Conservation (phyloP, 1,140 invertebrate species). For the Heterodera schachtii region DNA sequence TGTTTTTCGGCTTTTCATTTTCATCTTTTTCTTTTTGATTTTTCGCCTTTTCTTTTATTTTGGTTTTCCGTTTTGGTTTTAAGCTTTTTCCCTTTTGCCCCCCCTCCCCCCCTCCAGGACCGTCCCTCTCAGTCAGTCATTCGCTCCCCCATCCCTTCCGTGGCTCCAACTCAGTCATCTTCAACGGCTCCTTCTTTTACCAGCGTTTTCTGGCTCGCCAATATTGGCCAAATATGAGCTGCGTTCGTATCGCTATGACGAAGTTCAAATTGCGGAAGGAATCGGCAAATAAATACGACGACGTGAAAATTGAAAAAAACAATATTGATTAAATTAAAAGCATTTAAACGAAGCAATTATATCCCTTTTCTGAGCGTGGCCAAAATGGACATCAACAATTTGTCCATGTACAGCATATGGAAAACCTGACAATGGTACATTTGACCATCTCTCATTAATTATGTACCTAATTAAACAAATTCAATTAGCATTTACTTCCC, state of each 20-base stretch:
- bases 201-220: conserved; percentile 63
- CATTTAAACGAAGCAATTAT: no score
- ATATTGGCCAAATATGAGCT: conserved; percentile 65
- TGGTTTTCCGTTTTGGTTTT: background rate
- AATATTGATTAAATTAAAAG: no score
- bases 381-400: conserved; percentile 65
- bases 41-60: background rate
- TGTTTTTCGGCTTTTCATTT: no score
- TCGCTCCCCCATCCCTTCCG: conserved; percentile 63
- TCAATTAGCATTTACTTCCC: no score
- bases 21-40: no score
- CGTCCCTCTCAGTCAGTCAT: conserved; percentile 39
- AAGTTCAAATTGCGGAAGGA: conserved; percentile 46
- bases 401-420: conserved; percentile 67
- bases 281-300: conserved; percentile 54
- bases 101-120: no score
- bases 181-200: conserved; percentile 67
- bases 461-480: no score
- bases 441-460: no score
- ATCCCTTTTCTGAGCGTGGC: conserved; percentile 49
- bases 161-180: conserved; percentile 67
- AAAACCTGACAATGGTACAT: conserved; percentile 64
- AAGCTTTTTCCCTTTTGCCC: background rate
- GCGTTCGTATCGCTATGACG: conserved; percentile 47
- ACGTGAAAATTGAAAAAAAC: conserved; percentile 47